These are phyloP conservation scores for Shargacucullia verbasci DNA, from an alignment of 2,888 invertebrate species.

Conservation along the genomic window DNA sequence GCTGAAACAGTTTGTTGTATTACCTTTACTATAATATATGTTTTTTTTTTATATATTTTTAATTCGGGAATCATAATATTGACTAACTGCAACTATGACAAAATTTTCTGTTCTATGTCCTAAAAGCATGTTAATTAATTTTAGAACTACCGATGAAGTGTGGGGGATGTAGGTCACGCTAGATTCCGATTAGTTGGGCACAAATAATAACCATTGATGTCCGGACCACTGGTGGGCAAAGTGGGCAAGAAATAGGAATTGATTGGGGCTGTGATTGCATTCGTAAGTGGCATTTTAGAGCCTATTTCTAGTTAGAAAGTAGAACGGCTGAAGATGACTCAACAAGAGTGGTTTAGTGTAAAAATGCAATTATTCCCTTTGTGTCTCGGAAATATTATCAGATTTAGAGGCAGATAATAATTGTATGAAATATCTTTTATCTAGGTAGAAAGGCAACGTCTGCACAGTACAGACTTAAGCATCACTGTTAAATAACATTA, in stretches of 20 bases:
- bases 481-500: no score
- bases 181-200: constrained; percentile 68
- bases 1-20: no score
- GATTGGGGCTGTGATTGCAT: constrained; percentile 50
- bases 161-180: constrained; percentile 66
- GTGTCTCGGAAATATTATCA: no score
- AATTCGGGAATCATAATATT: neutral
- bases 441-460: no score
- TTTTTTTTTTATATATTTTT: no score
- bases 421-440: no score
- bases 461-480: no score
- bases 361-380: no score
- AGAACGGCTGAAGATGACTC: no score
- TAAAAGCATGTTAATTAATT: constrained; percentile 67
- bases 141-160: constrained; percentile 58
- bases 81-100: constrained; percentile 7
- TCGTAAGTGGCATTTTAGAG: neutral
- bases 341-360: no score
- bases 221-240: constrained; percentile 49
- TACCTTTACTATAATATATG: no score
- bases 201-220: constrained; percentile 65
- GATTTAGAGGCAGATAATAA: no score
- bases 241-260: constrained; percentile 39
- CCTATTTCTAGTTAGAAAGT: neutral
- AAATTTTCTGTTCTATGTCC: constrained; percentile 37